Conservation (phyloP, 2,113 vertebrate genomes). For the Dipodomys ordii region DNA sequence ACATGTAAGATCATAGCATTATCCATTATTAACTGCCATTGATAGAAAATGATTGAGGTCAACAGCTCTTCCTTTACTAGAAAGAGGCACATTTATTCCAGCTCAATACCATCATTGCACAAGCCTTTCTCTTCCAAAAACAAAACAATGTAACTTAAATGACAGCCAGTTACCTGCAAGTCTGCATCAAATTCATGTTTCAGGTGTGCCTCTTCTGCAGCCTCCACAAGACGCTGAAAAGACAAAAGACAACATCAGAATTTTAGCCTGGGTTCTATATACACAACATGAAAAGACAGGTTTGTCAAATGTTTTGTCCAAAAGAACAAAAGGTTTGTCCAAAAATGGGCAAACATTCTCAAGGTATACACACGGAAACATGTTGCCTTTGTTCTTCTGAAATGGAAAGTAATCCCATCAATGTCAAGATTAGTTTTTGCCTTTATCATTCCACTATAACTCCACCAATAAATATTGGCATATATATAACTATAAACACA, state of each 20-base stretch:
- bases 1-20: neutral
- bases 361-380: neutral
- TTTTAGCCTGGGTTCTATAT: neutral
- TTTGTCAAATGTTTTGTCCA: neutral
- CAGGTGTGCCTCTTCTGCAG: slow-evolving; percentile 97
- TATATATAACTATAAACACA: neutral
- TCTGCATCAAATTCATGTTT: slow-evolving; percentile 97
- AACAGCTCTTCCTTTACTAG: neutral
- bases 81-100: neutral
- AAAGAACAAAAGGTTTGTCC: neutral
- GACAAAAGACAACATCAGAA: slow-evolving; percentile 15
- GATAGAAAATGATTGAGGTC: neutral
- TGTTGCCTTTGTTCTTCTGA: neutral
- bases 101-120: neutral
- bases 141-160: neutral
- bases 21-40: neutral
- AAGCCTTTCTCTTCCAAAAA: neutral
- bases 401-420: neutral
- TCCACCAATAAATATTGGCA: neutral
- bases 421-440: neutral
- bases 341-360: neutral
- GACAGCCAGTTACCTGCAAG: slow-evolving; percentile 91
- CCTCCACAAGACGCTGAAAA: slow-evolving; percentile 95
- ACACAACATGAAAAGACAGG: neutral
- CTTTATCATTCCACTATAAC: neutral